These are phyloP conservation scores for Theonella swinhoei DNA, from an alignment of 37 sponge, comb jelly and placozoan genomes.

Conservation along the genomic window DNA sequence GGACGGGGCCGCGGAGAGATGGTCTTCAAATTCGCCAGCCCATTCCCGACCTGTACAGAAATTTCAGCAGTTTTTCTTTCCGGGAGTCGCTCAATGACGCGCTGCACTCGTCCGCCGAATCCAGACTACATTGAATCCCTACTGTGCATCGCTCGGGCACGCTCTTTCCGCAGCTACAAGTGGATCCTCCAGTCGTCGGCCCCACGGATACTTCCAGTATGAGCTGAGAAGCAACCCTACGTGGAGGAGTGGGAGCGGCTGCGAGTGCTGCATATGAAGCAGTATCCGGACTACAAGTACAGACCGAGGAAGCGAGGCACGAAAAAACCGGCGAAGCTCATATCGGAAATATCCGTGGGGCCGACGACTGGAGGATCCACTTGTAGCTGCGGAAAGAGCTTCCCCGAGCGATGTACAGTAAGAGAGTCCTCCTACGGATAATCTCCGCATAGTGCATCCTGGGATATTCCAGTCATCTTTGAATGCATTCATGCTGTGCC, in stretches of 20 bases:
- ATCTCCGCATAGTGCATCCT: slow-evolving; percentile 97
- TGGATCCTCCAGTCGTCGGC: neutral
- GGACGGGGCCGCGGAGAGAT: neutral
- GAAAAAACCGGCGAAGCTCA: slow-evolving; percentile 43
- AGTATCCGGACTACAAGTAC: slow-evolving; percentile 97
- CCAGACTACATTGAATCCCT: slow-evolving; percentile 73
- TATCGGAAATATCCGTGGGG: too few relatives aligned
- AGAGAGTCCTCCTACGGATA: slow-evolving; percentile 85
- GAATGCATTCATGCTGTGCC: slow-evolving; percentile 99
- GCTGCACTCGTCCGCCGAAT: slow-evolving; percentile 20
- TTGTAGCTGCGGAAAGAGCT: too few relatives aligned
- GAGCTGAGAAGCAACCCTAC: slow-evolving; percentile 87
- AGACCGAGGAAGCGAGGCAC: slow-evolving; percentile 75
- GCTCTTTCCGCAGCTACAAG: slow-evolving; percentile 38
- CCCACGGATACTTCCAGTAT: neutral
- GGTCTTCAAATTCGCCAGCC: slow-evolving; percentile 45
- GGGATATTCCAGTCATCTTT: slow-evolving; percentile 95
- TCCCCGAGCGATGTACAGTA: too few relatives aligned
- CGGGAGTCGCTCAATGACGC: neutral
- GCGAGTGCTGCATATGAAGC: slow-evolving; percentile 79
- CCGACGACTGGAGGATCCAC: too few relatives aligned
- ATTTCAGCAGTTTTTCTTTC: slow-evolving; percentile 58
- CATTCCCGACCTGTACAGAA: slow-evolving; percentile 75
- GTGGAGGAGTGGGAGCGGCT: slow-evolving; percentile 88
- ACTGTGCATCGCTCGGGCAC: slow-evolving; percentile 42